These are phyloP conservation scores for Phataginus tricuspis DNA, from an alignment of 2,797 vertebrate genomes.

Conservation along the genomic window DNA sequence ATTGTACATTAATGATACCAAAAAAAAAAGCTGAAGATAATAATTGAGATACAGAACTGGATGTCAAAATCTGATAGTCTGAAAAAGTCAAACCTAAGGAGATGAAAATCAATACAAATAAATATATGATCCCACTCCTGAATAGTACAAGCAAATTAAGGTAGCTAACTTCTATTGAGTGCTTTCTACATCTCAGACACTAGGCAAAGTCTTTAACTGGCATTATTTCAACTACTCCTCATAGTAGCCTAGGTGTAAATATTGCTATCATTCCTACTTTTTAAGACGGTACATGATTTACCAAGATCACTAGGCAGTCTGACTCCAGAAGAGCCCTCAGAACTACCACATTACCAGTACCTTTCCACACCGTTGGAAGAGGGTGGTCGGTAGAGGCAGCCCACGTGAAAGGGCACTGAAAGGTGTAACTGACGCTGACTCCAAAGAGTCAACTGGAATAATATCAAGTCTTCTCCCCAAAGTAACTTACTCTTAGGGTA, in stretches of 20 bases:
- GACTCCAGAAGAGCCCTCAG: neutral
- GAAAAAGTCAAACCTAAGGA: neutral
- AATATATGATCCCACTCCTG: neutral
- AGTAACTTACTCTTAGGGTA: neutral
- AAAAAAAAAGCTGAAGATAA: neutral
- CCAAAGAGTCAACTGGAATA: neutral
- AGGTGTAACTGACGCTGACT: accelerated
- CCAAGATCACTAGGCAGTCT: neutral
- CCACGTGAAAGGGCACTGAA: neutral
- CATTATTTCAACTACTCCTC: neutral
- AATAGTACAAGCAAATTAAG: neutral
- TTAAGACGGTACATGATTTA: neutral
- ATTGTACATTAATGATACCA: too few species aligned
- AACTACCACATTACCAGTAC: accelerated
- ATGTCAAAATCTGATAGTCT: neutral
- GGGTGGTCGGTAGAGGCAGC: accelerated
- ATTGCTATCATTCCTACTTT: neutral
- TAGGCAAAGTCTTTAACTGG: neutral
- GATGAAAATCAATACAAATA: neutral
- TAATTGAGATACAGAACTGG: neutral
- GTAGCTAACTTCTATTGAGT: neutral
- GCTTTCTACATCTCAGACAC: neutral
- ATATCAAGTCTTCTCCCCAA: neutral
- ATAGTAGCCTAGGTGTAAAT: neutral
- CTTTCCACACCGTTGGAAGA: neutral